phyloP scores from a whole-genome alignment of 2,888 invertebrate genomes.

The Polymixis flavicincta region DNA sequence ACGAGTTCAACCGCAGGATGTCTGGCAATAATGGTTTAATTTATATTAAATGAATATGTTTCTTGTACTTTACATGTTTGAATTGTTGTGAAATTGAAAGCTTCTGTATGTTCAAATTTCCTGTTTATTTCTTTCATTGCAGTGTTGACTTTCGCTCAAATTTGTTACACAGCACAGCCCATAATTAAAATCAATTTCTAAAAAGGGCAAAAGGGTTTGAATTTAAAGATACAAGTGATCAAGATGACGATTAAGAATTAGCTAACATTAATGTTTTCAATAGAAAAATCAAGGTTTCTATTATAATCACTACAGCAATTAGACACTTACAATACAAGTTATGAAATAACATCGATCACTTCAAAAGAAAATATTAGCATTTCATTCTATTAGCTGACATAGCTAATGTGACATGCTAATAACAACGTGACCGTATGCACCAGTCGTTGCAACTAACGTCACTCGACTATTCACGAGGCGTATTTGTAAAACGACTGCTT shows the following conservation, averaged over 20 bases:
- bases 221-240: neutral
- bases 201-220: too few relatives aligned
- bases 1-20: constrained; percentile 49
- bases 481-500: constrained; percentile 40
- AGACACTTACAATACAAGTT: constrained; percentile 3
- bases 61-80: neutral
- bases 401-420: constrained; percentile 19
- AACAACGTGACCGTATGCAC: constrained; percentile 50
- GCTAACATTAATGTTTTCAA: neutral
- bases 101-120: neutral
- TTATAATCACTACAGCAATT: neutral
- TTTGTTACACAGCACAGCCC: neutral
- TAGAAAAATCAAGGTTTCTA: neutral
- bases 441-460: constrained; percentile 42
- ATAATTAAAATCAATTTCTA: neutral
- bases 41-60: constrained; percentile 5
- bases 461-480: constrained; percentile 36
- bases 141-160: neutral
- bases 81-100: constrained; percentile 19
- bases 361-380: constrained; percentile 35
- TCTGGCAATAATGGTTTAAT: constrained; percentile 29
- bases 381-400: constrained; percentile 1
- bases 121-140: neutral
- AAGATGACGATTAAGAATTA: neutral
- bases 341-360: constrained; percentile 8